A percentile compares a stretch with the other conserved stretches of the same genome.
These are phyloP conservation scores for Lomographa bimaculata DNA, from an alignment of 2,888 invertebrate genomes.

Conservation along the genomic window DNA sequence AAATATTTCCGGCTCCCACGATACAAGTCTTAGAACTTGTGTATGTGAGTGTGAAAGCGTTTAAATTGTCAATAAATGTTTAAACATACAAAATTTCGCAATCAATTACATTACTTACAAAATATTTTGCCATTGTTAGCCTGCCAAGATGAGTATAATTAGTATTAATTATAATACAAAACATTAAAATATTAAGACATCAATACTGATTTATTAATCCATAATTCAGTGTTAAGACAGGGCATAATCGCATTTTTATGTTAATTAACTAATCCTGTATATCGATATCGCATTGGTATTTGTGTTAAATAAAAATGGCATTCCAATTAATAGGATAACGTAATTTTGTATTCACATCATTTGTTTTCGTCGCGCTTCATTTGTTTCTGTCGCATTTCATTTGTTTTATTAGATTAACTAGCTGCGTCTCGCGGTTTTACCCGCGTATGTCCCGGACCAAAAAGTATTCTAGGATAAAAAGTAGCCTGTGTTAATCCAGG, in stretches of 20 bases:
- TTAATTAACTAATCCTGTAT: constrained; percentile 40
- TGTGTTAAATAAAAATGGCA: constrained; percentile 17
- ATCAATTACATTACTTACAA: background rate
- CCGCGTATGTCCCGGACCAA: too few relatives aligned
- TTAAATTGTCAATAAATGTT: too few relatives aligned
- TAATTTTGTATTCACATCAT: too few relatives aligned
- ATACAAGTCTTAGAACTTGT: too few relatives aligned
- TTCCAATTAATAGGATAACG: constrained; percentile 8
- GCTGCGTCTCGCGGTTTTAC: too few relatives aligned
- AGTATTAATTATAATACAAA: constrained; percentile 21
- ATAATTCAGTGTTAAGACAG: constrained; percentile 50
- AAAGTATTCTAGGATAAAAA: too few relatives aligned
- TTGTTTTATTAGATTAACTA: too few relatives aligned
- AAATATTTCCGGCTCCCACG: too few relatives aligned
- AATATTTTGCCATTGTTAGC: constrained; percentile 11
- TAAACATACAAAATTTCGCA: background rate
- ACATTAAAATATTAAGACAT: constrained; percentile 48
- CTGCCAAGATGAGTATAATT: constrained; percentile 17
- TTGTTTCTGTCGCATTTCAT: too few relatives aligned
- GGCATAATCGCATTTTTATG: constrained; percentile 51
- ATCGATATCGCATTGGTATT: constrained; percentile 22
- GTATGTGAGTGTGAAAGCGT: too few relatives aligned
- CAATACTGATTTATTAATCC: constrained; percentile 51
- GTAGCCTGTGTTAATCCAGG: too few relatives aligned
- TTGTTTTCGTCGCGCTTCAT: too few relatives aligned